These are phyloP conservation scores for Sorex araneus DNA, from an alignment of 2,113 vertebrate genomes.

Conservation along the genomic window DNA sequence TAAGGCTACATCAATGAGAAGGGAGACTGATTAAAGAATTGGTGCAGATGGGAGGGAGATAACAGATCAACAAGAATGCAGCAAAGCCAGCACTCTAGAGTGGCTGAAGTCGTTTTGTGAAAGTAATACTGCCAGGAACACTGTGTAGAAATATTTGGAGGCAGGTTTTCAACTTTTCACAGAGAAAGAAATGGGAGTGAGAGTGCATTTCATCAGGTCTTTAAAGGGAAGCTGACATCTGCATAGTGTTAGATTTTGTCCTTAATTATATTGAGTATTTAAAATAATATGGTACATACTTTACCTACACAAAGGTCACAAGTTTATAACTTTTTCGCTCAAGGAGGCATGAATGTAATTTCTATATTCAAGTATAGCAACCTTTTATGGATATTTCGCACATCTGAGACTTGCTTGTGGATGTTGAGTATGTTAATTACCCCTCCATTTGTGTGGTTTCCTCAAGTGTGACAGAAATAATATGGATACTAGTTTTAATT, in stretches of 20 bases:
- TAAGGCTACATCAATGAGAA: neutral
- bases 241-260: slow-evolving; percentile 43
- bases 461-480: slow-evolving; percentile 64
- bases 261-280: slow-evolving; percentile 63
- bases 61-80: neutral
- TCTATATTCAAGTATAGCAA: slow-evolving; percentile 13
- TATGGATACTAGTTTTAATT: slow-evolving; percentile 71
- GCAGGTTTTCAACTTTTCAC: neutral
- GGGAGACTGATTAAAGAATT: neutral
- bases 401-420: slow-evolving; percentile 65
- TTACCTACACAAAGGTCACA: slow-evolving; percentile 65
- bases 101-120: neutral
- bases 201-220: slow-evolving; percentile 1
- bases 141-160: neutral
- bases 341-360: slow-evolving; percentile 71
- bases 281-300: slow-evolving; percentile 34
- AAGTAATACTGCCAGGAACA: neutral
- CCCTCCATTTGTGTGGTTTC: slow-evolving; percentile 66
- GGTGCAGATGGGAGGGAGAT: neutral
- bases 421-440: slow-evolving; percentile 72
- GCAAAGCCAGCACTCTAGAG: neutral
- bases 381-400: slow-evolving; percentile 54
- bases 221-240: slow-evolving; percentile 17
- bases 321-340: slow-evolving; percentile 32
- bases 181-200: neutral